A percentile compares a stretch with the other conserved stretches of the same genome.
These are phyloP conservation scores for Drosophila fulvimacula DNA, from an alignment of 2,888 invertebrate genomes.

Conservation along the genomic window DNA sequence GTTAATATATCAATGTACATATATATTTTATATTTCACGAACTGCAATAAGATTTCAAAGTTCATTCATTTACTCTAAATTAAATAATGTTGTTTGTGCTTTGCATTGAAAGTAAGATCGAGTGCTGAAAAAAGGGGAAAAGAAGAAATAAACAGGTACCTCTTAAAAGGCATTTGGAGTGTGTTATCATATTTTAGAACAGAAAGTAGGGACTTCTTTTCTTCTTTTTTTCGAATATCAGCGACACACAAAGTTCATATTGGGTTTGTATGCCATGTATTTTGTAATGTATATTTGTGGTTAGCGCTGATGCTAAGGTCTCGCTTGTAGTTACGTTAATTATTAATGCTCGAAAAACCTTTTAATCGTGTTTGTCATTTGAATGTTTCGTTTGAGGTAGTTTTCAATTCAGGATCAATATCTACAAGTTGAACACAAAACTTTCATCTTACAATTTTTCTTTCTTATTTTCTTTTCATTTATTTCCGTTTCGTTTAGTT, in stretches of 20 bases:
- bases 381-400: constrained; percentile 75
- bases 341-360: constrained; percentile 74
- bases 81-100: constrained; percentile 15
- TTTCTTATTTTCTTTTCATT: neutral
- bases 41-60: constrained; percentile 3
- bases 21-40: neutral
- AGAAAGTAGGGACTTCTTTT: constrained; percentile 25
- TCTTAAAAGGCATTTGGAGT: constrained; percentile 64
- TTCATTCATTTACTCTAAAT: neutral
- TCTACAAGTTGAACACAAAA: constrained; percentile 80
- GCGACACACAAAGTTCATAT: constrained; percentile 13
- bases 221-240: constrained; percentile 17
- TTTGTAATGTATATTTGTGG: constrained; percentile 53
- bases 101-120: constrained; percentile 20
- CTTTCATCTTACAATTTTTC: constrained; percentile 31
- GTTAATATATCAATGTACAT: neutral
- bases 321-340: constrained; percentile 75
- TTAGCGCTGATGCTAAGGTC: constrained; percentile 74
- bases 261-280: constrained; percentile 14
- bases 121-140: constrained; percentile 46
- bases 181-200: constrained; percentile 17
- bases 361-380: constrained; percentile 59
- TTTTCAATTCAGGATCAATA: constrained; percentile 80
- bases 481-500: neutral
- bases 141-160: constrained; percentile 59